These are phyloP conservation scores for Oncorhynchus kisutch DNA, from an alignment of 2,113 vertebrate genomes.

Conservation along the genomic window DNA sequence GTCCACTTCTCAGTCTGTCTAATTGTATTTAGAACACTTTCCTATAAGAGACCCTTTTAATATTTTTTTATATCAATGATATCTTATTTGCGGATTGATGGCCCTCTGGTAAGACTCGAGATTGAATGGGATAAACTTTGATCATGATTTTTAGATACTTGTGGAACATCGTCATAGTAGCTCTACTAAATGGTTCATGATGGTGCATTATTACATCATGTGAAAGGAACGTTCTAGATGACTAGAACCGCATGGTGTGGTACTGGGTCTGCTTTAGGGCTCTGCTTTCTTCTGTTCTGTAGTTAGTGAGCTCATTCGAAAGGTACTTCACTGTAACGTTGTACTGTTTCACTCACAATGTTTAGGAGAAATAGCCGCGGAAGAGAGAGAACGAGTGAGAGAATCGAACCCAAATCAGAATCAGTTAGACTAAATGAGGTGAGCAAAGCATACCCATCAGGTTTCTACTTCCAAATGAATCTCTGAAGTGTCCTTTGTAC, in stretches of 20 bases:
- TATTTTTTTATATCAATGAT: constrained; percentile 20
- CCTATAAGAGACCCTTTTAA: constrained; percentile 29
- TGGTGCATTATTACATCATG: background rate
- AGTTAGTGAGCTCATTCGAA: background rate
- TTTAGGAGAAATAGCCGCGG: background rate
- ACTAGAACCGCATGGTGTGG: background rate
- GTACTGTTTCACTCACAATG: background rate
- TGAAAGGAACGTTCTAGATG: background rate
- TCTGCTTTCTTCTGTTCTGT: background rate
- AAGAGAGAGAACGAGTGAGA: background rate
- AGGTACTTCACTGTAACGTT: background rate
- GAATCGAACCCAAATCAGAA: background rate
- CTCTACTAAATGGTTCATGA: background rate
- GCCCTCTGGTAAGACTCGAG: background rate
- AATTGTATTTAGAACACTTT: constrained; percentile 28
- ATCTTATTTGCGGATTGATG: constrained; percentile 21
- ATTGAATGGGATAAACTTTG: background rate
- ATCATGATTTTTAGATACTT: background rate
- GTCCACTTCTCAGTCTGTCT: background rate
- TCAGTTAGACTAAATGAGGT: background rate
- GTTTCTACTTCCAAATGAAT: constrained; percentile 2
- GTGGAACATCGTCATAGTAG: background rate
- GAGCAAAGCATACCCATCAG: background rate
- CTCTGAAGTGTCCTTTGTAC: background rate
- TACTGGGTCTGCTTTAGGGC: background rate